Base-by-base conservation (phyloP, 2,113 vertebrate genomes). In the Rhodinocichla rosea region DNA sequence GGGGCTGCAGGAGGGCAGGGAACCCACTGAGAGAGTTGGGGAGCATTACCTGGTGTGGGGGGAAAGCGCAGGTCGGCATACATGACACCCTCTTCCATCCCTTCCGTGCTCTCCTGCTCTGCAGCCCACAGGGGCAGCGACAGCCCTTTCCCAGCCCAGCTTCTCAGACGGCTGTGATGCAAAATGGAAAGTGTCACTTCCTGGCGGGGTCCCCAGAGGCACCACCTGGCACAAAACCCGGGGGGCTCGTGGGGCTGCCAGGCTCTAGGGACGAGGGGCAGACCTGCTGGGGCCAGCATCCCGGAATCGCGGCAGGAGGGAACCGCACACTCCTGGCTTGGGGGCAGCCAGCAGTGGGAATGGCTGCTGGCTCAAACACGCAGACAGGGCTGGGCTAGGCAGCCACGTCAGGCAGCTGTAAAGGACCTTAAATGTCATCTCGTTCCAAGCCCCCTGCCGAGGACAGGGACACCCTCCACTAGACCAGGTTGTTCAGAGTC, bases 141-240 rank as follows among this genome's bases (percentile, higher is more conserved):
- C 20, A 92, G 22, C 26, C 28, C 32, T 8, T n/a, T 92, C 45
- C 30, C 32, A 71, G 52, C 37, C 35, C 39, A 37, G 10, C 65
- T 39, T 45, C 13, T 57, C 49, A 85, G 84, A 37, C 1, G 2
- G 3, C 10, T 16, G n/a, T 63, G 45, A 94, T 13, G 15, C 15
- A 10, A 87, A 95, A 86, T 85, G 84, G 53, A 77, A 94, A 95
- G 79, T 90, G 71, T 83, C 78, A 83, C 26, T 94, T 95, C 91
- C 84, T 69, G 37, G n/a, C 2, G 5, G 10, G 3, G 53, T 76
- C 87, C 91, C 95, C 78, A 30, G 75, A 30, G 89, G n/a, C 67
- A 62, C 44, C 91, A 91, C 49, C 92, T 84, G 89, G n/a, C 39
- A 42, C 56, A 52, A 39, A 67, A 13, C 19, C 15, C 0, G 10